These are phyloP conservation scores for Caenorhabditis wallacei DNA, from an alignment of 2,888 invertebrate species.

Conservation along the genomic window DNA sequence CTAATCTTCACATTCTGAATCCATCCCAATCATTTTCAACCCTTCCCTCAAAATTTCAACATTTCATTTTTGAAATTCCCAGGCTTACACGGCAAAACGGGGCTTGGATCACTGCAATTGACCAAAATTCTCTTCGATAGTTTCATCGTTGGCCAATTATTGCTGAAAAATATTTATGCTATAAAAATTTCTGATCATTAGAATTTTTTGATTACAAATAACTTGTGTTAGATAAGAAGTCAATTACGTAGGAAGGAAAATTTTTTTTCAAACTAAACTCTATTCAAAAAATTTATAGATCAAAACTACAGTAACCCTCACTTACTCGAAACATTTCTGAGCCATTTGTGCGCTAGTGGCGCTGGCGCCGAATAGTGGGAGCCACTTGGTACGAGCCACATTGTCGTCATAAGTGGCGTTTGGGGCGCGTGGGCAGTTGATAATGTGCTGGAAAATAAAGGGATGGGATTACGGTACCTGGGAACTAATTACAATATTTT, in stretches of 20 bases:
- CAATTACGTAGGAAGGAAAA: background rate
- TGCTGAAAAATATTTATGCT: slow-evolving; percentile 39
- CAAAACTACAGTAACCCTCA: background rate
- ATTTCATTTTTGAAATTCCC: background rate
- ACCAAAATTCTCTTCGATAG: slow-evolving; percentile 48
- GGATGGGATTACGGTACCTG: background rate
- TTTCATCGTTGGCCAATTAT: slow-evolving; percentile 65
- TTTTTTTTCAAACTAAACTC: slow-evolving; percentile 15
- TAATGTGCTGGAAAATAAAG: slow-evolving; percentile 28
- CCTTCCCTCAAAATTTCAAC: background rate
- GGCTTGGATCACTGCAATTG: slow-evolving; percentile 59
- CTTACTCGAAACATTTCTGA: slow-evolving; percentile 60
- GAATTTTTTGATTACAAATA: background rate
- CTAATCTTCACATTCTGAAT: too few relatives aligned
- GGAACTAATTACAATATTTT: background rate
- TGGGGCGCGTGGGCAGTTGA: slow-evolving; percentile 47
- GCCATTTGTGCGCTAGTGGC: slow-evolving; percentile 38
- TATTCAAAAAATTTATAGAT: slow-evolving; percentile 1
- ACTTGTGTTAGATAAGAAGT: background rate
- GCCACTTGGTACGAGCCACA: slow-evolving; percentile 58
- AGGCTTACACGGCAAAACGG: slow-evolving; percentile 46
- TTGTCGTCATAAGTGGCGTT: slow-evolving; percentile 54
- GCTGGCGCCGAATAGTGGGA: slow-evolving; percentile 59
- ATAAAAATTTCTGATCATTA: background rate
- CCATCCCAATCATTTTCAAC: too few relatives aligned